Evolutionary conservation across 2,797 vertebrate species (phyloP), one percentile per base, ranked within the genome.

Genomic region (Pipistrellus nathusii): DNA sequence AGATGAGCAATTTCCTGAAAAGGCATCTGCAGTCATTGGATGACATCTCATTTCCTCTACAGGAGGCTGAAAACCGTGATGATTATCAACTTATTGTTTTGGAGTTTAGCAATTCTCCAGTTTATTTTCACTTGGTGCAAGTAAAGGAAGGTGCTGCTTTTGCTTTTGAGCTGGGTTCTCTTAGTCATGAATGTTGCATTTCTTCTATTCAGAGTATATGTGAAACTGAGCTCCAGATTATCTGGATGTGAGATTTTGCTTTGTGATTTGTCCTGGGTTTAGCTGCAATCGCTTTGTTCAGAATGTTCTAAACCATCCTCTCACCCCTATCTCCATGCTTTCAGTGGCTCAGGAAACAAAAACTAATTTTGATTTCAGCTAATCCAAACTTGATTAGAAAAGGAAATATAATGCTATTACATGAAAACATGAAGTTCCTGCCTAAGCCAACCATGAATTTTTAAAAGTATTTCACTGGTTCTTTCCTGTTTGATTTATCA

Each of bases 1-100:
- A 91, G 44, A 90, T 81, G 93, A 91, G 57, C 68, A 66, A 80
- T 71, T 95, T 95, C 72, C 86, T 85, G 81, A 76, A 91, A 94
- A 91, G 81, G 62, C 68, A 71, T 35, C 68, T 7, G 32, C 17
- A 78, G 69, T 57, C 46, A 1, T 48, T 81, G 93, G 66, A 73
- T 89, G 84, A 82, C 77, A 78, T 84, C 73, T 94, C 64, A 85
- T 90, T 96, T 95, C 86, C 41, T 96, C 51, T 30, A 25, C 64
- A 90, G 80, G 92, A 91, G 32, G 85, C 35, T 46, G 44, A 66
- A 46, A 91, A 77, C 51, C 20, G 8, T 46, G 25, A 62, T 82
- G 73, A 84, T 75, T 44, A 91, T 32, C 76, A 81, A 23, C 53
- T 83, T 69, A 75, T 69, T 77, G 13, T 78, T 83, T 32, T 18